Base-by-base conservation (phyloP, 2,888 invertebrate genomes). In the Conistra vaccinii region DNA sequence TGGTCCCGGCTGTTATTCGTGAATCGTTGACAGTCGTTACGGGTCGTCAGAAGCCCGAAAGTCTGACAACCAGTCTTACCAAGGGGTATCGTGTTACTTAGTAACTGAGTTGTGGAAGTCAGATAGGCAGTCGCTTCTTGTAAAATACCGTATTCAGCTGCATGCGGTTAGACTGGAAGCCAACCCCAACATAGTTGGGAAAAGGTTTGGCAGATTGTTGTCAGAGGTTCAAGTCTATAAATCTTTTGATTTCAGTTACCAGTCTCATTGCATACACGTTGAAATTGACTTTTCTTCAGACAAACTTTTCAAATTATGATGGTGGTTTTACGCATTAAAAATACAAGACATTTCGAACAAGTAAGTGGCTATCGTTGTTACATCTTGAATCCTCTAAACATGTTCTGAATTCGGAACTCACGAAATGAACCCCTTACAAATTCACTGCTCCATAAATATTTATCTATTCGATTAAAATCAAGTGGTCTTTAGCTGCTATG, bases 171-270 rank as follows among this genome's bases (percentile, higher is more conserved):
- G n/a, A n/a, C n/a, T n/a, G n/a, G n/a, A n/a, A n/a, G n/a, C n/a
- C n/a, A n/a, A n/a, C n/a, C n/a, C n/a, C n/a, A n/a, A n/a, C n/a
- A n/a, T n/a, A n/a, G n/a, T n/a, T n/a, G n/a, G n/a, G n/a, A n/a
- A n/a, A n/a, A n/a, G n/a, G n/a, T n/a, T n/a, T n/a, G n/a, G n/a
- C n/a, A n/a, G n/a, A n/a, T n/a, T n/a, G 17, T 32, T 74, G 12
- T n/a, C 51, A 35, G 29, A 10, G 29, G 39, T 29, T 71, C 51
- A 67, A 67, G 23, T 45, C 23, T 26, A 10, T 45, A 32, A 55
- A 45, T 53, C 1, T 58, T 60, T 53, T 76, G 51, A 1, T 78
- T 78, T 58, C 77, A 78, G 77, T 60, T 80, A 71, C 29, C 53
- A n/a, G 10, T 65, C 70, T 12, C n/a, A 32, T 14, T 45, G 29